Base-by-base conservation (phyloP, 2,888 invertebrate genomes). In the Netelia inedita region DNA sequence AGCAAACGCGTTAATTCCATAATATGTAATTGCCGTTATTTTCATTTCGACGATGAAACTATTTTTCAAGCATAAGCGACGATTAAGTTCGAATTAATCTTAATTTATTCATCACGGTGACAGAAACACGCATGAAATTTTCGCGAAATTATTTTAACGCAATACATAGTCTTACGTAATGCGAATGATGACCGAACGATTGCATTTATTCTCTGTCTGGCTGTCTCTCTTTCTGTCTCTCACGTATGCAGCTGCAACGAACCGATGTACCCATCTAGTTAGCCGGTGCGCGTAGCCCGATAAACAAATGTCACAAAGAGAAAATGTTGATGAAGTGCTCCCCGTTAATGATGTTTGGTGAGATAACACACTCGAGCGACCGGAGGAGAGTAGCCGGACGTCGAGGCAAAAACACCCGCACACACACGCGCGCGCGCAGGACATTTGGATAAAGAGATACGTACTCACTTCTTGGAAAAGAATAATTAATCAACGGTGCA, bases 301-400 rank as follows among this genome's bases (percentile, higher is more conserved):
- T 41, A 63, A 21, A 41, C 69, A 65, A 79, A 75, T 53, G 66
- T 50, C 59, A 53, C 61, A 21, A n/a, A 21, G 21, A 50, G 61
- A 43, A 46, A 63, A 80, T 72, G 61, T 65, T 63, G 14, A 46
- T 35, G 11, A 53, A 53, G 19, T 57, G 66, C 59, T 63, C 59
- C 8, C 59, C 41, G 74, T 57, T 79, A 83, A 79, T 73, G 74
- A 79, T 79, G 79, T 79, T 83, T 83, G 65, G 35, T 57, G 79
- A 79, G 79, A 79, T 69, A 79, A 75, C 71, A 75, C 65, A 57
- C 19, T 50, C 23, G 55, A 61, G 35, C 35, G 35, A 23, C 6
- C 46, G 53, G 72, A 61, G 28, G 53, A 41, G 63, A 41, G 14
- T 11, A 23, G 53, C n/a, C 35, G 23, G n/a, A 65, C 23, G 21